These are phyloP conservation scores for Danaus plexippus DNA, from an alignment of 1,140 invertebrate species.

Conservation along the genomic window DNA sequence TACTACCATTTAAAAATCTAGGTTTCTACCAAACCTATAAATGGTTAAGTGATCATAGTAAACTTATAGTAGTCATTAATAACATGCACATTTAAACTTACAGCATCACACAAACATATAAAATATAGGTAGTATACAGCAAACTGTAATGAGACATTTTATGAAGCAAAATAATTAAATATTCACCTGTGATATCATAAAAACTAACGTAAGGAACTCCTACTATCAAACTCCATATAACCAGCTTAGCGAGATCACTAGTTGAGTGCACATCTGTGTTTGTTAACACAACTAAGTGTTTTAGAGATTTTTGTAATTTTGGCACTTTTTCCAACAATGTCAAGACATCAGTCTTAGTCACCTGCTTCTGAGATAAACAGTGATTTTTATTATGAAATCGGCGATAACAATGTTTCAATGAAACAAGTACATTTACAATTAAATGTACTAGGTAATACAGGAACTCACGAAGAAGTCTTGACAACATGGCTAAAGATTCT, in stretches of 20 bases:
- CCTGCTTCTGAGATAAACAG: constrained; percentile 25
- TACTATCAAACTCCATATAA: constrained; percentile 76
- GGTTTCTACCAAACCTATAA: no score
- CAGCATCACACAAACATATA: no score
- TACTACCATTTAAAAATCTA: no score
- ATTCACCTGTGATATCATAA: constrained; percentile 77
- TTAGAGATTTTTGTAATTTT: constrained; percentile 45
- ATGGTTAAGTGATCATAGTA: no score
- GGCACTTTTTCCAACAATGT: constrained; percentile 44
- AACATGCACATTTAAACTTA: no score
- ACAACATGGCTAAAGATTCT: constrained; percentile 39
- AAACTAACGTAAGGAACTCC: constrained; percentile 79
- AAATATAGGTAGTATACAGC: no score
- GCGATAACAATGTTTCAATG: constrained; percentile 57
- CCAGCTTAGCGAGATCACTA: constrained; percentile 71
- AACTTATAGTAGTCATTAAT: no score
- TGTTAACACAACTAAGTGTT: constrained; percentile 60
- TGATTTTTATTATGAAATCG: constrained; percentile 39
- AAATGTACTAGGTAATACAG: constrained; percentile 56
- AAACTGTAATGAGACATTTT: no score
- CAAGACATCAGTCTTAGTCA: constrained; percentile 45
- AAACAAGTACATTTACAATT: constrained; percentile 60
- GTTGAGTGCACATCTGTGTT: constrained; percentile 45
- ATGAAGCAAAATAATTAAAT: no score
- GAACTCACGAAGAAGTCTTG: constrained; percentile 44